These are phyloP conservation scores for Leucoraja erinaceus DNA, from an alignment of 2,113 vertebrate species.

Conservation along the genomic window DNA sequence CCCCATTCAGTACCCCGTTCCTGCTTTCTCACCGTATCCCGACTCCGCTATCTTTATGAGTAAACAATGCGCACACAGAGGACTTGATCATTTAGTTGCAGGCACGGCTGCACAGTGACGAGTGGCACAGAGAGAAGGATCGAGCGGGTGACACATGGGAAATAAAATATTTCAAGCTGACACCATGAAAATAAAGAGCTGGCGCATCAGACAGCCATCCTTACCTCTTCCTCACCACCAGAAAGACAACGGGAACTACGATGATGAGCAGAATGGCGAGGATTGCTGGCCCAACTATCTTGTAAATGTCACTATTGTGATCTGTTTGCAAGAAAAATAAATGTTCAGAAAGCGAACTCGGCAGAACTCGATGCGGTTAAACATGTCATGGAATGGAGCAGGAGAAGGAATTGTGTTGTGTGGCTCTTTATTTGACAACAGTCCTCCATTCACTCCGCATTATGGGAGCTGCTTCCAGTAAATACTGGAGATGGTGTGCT, in stretches of 20 bases:
- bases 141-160: not conserved
- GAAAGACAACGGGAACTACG: slow-evolving; percentile 64
- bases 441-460: not conserved
- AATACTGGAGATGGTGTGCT: not conserved
- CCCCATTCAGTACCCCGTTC: no score
- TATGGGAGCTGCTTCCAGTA: not conserved
- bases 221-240: slow-evolving; percentile 81
- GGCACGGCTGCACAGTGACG: not conserved
- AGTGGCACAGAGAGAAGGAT: not conserved
- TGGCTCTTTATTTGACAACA: not conserved
- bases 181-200: not conserved
- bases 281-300: slow-evolving; percentile 69
- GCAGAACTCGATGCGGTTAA: not conserved
- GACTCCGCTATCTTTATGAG: no score
- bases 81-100: not conserved
- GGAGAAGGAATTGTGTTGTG: not conserved
- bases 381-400: not conserved
- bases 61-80: no score
- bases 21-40: no score
- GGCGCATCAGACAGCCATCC: slow-evolving; percentile 28
- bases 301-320: not conserved
- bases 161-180: not conserved
- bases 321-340: not conserved
- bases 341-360: not conserved
- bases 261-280: slow-evolving; percentile 70